Evolutionary conservation across 2,113 vertebrate genomes (phyloP), one percentile per base, ranked within the genome.

Genomic region (Riparia riparia): DNA sequence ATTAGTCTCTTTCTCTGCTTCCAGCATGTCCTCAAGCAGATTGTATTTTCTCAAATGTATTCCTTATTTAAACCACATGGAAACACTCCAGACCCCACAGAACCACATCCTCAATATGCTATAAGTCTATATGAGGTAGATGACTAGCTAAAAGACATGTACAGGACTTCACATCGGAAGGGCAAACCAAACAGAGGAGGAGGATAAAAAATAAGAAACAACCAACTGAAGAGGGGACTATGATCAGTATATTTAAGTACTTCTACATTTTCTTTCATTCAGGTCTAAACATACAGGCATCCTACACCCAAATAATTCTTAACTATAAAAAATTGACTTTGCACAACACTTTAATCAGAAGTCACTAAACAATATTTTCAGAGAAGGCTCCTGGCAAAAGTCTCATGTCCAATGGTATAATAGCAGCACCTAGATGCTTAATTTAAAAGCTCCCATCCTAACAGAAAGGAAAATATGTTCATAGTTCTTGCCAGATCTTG

Each of bases 1-100:
- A 97, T 96, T 94, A 94, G 92, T 71, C 95, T 92, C 92, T 95
- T 94, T 96, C 95, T 93, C 95, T 90, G 93, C 90, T 97, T 94
- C 88, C 80, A 95, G 76, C 76, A 86, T 86, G 79, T 93, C 95
- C 95, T 90, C 71, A 88, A 96, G 85, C 93, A 97, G 95, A 96
- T 93, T 96, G 92, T 93, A 96, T 97, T 96, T 96, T 95, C 95
- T 97, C 53, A 94, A 92, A 96, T 78, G 51, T 88, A 95, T 86
- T 96, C 92, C 76, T 73, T 96, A 96, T 96, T 97, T 96, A 96
- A 97, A 93, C 79, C 66, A 96, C 88, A 93, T 90, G 68, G 95
- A 96, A 95, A 73, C 64, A 81, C 82, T 95, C 95, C 95, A 95
- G 95, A 94, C 74, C 82, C 82, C 95, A 95, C 92, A 97, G 79